phyloP scores from a whole-genome alignment of 2,797 vertebrate genomes.

The Balearica regulorum region DNA sequence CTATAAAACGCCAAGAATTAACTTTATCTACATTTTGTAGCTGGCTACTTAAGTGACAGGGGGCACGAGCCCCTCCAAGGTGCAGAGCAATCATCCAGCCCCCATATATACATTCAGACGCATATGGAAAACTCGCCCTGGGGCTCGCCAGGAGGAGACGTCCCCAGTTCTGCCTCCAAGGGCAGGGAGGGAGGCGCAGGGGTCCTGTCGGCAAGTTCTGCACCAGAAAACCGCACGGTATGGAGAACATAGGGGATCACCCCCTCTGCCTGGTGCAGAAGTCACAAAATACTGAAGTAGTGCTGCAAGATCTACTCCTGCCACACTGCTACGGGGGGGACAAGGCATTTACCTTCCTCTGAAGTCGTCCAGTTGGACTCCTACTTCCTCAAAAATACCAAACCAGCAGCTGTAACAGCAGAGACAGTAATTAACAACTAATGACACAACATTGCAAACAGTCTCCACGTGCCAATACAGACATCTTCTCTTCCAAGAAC shows the following conservation, averaged over 20 bases:
- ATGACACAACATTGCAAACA: neutral
- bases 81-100: rapidly evolving
- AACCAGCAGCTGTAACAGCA: neutral
- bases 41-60: neutral
- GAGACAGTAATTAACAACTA: rapidly evolving
- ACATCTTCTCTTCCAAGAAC: neutral
- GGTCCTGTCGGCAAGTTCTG: no score
- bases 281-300: rapidly evolving
- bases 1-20: neutral
- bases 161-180: neutral
- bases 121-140: rapidly evolving
- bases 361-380: neutral
- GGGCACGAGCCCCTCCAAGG: neutral
- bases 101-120: rapidly evolving
- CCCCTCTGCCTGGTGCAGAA: neutral
- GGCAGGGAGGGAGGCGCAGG: no score
- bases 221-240: rapidly evolving
- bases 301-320: rapidly evolving
- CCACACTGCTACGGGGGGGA: rapidly evolving
- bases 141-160: rapidly evolving
- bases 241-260: rapidly evolving
- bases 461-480: neutral
- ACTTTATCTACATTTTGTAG: rapidly evolving
- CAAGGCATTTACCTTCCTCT: neutral
- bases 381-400: neutral